Conservation (phyloP, 1,140 invertebrate genomes). For the Reticulitermes speratus region DNA sequence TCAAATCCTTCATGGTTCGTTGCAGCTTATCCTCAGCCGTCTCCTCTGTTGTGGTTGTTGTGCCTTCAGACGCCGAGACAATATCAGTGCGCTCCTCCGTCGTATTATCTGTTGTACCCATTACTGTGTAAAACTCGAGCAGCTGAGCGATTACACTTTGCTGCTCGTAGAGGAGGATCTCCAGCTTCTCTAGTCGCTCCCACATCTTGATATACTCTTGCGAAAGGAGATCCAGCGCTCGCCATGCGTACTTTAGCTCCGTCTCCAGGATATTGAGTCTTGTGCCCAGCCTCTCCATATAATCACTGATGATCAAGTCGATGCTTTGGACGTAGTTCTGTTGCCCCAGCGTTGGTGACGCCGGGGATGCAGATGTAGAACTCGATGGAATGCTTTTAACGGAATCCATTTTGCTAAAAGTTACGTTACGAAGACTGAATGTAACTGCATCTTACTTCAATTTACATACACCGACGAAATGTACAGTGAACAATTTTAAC, state of each 20-base stretch:
- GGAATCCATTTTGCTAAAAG: slow-evolving; percentile 22
- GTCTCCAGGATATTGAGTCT: slow-evolving; percentile 83
- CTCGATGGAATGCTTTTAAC: slow-evolving; percentile 19
- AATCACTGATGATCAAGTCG: slow-evolving; percentile 66
- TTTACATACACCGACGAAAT: background rate
- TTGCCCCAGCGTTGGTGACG: background rate
- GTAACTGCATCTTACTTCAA: background rate
- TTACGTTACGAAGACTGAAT: background rate
- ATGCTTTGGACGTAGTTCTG: slow-evolving; percentile 31
- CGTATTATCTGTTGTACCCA: slow-evolving; percentile 43
- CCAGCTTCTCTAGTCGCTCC: slow-evolving; percentile 88
- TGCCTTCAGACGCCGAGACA: slow-evolving; percentile 25
- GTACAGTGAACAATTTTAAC: background rate
- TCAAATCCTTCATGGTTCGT: background rate
- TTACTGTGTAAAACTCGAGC: slow-evolving; percentile 70
- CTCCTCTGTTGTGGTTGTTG: slow-evolving; percentile 35
- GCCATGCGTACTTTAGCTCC: slow-evolving; percentile 88
- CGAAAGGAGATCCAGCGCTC: slow-evolving; percentile 83
- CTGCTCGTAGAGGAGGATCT: slow-evolving; percentile 83
- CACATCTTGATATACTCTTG: slow-evolving; percentile 94
- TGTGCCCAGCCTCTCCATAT: slow-evolving; percentile 85
- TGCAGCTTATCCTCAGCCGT: slow-evolving; percentile 35
- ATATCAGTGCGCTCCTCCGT: slow-evolving; percentile 46
- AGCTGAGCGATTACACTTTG: slow-evolving; percentile 88
- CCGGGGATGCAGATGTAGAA: slow-evolving; percentile 15